A percentile compares a stretch with the other conserved stretches of the same genome.
Evolutionary conservation across 2,888 invertebrate species (phyloP).

Genomic region (Tenthredo mesomela): DNA sequence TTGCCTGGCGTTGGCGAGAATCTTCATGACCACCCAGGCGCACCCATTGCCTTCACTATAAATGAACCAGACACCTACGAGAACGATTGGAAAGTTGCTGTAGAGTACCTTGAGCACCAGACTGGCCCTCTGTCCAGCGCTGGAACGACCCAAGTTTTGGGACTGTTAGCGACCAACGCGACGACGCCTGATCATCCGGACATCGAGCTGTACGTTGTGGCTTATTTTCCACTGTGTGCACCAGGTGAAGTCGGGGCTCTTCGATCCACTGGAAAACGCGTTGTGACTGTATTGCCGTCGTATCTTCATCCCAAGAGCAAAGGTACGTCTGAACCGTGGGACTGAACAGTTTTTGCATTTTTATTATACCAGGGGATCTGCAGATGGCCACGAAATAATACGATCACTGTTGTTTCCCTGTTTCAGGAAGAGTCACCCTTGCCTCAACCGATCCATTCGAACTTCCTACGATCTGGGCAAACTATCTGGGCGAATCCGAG

Average conservation of each 20-base stretch:
- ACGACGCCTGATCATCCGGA: slow-evolving; percentile 84
- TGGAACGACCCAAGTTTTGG: slow-evolving; percentile 78
- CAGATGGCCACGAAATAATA: slow-evolving; percentile 77
- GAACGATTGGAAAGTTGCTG: slow-evolving; percentile 82
- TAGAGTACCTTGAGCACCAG: slow-evolving; percentile 82
- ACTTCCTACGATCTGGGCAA: slow-evolving; percentile 86
- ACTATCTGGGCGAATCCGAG: slow-evolving; percentile 85
- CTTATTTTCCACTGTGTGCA: slow-evolving; percentile 82
- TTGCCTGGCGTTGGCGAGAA: slow-evolving; percentile 86
- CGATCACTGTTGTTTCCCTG: background rate
- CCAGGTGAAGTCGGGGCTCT: slow-evolving; percentile 78
- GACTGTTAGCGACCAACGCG: slow-evolving; percentile 81
- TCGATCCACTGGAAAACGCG: slow-evolving; percentile 70
- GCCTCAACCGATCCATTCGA: slow-evolving; percentile 84
- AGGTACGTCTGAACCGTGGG: slow-evolving; percentile 74
- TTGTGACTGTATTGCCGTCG: slow-evolving; percentile 72
- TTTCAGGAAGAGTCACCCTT: slow-evolving; percentile 80
- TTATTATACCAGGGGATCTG: slow-evolving; percentile 62
- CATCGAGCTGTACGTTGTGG: slow-evolving; percentile 84
- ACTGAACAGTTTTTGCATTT: slow-evolving; percentile 81
- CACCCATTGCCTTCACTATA: slow-evolving; percentile 80
- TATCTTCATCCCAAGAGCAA: slow-evolving; percentile 84
- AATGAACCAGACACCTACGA: slow-evolving; percentile 79
- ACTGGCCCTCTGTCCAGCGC: slow-evolving; percentile 83
- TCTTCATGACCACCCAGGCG: slow-evolving; percentile 85